phyloP scores from a whole-genome alignment of 2,888 invertebrate genomes.

The Microplitis manilae region DNA sequence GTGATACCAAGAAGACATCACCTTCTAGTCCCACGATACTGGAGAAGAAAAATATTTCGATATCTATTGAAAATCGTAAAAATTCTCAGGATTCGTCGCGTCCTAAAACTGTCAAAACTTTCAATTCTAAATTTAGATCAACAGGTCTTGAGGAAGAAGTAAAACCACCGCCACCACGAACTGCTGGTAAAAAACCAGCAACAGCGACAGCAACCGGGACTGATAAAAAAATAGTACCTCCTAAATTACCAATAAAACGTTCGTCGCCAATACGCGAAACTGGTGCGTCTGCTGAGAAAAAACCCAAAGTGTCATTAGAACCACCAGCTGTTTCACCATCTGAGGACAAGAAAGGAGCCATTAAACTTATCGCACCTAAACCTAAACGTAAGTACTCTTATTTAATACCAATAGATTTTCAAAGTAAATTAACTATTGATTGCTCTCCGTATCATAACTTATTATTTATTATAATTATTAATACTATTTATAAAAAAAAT shows the following conservation, averaged over 20 bases:
- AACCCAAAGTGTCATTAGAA: constrained; percentile 75
- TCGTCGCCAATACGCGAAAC: constrained; percentile 68
- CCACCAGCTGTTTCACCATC: constrained; percentile 57
- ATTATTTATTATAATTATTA: neutral
- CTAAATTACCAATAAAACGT: constrained; percentile 73
- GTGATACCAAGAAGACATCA: constrained; percentile 66
- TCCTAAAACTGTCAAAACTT: constrained; percentile 93
- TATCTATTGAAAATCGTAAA: constrained; percentile 86
- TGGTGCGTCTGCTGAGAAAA: constrained; percentile 81
- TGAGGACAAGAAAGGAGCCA: constrained; percentile 84
- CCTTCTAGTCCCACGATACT: constrained; percentile 49
- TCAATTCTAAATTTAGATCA: constrained; percentile 91
- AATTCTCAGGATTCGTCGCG: constrained; percentile 77
- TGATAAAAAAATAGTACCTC: constrained; percentile 67
- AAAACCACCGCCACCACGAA: constrained; percentile 87
- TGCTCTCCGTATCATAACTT: constrained; percentile 28
- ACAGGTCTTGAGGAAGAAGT: constrained; percentile 91
- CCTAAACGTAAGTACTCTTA: constrained; percentile 88
- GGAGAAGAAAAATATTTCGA: constrained; percentile 82
- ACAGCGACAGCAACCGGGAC: constrained; percentile 59
- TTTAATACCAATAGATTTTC: neutral
- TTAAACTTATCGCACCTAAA: constrained; percentile 90
- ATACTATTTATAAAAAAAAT: constrained; percentile 34
- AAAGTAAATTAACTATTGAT: constrained; percentile 24
- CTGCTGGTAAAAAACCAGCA: constrained; percentile 76